Conservation (phyloP, 2,888 invertebrate species). For the Parascotia fuliginaria region DNA sequence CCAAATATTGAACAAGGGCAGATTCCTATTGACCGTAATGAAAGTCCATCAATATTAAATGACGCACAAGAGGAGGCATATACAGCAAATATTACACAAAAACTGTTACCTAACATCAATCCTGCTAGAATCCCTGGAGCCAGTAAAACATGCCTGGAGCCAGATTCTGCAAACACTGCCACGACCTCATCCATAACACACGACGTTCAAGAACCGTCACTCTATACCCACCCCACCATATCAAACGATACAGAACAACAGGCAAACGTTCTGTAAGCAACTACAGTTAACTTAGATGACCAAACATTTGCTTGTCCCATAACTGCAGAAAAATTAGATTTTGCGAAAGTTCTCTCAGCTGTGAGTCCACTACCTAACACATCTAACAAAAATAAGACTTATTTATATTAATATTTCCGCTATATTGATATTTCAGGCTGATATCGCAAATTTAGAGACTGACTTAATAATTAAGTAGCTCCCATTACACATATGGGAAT, state of each 20-base stretch:
- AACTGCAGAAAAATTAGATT: constrained; percentile 2
- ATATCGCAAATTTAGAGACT: neutral
- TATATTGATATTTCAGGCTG: neutral
- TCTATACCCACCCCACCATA: constrained; percentile 2
- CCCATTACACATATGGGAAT: constrained; percentile 12
- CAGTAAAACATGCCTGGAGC: constrained; percentile 6
- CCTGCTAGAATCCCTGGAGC: constrained; percentile 3
- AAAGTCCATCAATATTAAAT: constrained; percentile 13
- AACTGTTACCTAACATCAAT: neutral
- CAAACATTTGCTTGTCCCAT: neutral
- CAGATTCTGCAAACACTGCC: constrained; percentile 5
- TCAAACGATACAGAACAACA: neutral
- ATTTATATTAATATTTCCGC: constrained; percentile 10
- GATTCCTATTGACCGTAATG: constrained; percentile 3
- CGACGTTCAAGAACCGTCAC: constrained; percentile 8
- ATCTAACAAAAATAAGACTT: constrained; percentile 22
- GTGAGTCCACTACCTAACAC: constrained; percentile 19
- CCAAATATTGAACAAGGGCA: constrained; percentile 4
- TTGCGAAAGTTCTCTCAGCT: constrained; percentile 10
- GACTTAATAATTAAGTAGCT: constrained; percentile 12
- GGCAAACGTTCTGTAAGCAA: too few species aligned
- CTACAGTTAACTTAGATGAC: too few species aligned
- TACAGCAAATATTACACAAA: constrained; percentile 5
- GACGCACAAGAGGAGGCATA: constrained; percentile 1
- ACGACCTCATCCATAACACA: neutral